Evolutionary conservation across 2,797 vertebrate genomes (phyloP).

Genomic region (Hypotaenidia philippensis): DNA sequence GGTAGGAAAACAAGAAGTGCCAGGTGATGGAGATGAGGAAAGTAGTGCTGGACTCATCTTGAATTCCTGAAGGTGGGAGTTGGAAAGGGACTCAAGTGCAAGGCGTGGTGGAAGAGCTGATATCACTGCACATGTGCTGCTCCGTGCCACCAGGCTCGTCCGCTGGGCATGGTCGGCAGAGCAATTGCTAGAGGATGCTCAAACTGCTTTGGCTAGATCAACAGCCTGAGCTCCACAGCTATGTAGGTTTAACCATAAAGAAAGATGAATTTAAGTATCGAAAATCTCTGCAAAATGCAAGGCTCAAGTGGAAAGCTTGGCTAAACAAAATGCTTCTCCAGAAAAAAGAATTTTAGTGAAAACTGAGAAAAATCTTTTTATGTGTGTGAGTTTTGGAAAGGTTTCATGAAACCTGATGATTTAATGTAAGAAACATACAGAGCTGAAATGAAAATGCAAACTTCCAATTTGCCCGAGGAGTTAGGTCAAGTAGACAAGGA

Average conservation of each 20-base stretch:
- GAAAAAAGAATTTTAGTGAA: background rate
- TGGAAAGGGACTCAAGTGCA: accelerated
- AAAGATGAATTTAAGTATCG: background rate
- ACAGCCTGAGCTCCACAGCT: background rate
- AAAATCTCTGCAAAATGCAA: background rate
- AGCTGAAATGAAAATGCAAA: background rate
- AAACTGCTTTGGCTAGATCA: background rate
- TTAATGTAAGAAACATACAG: background rate
- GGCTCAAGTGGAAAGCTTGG: background rate
- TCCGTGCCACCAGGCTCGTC: accelerated
- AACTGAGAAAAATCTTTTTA: background rate
- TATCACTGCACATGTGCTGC: accelerated
- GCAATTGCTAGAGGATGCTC: too few relatives aligned
- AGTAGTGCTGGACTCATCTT: background rate
- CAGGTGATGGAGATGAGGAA: background rate
- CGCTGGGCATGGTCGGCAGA: background rate
- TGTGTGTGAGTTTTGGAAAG: background rate
- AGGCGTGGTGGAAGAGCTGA: background rate
- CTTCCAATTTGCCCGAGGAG: background rate
- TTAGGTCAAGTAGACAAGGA: background rate
- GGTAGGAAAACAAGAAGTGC: background rate
- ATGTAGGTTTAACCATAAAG: background rate
- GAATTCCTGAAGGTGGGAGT: background rate
- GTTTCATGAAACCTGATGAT: background rate
- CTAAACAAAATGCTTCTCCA: background rate